Percentiles rank a stretch among this genome's conserved stretches.
phyloP scores from a whole-genome alignment of 1,140 invertebrate genomes.

The Nautilus pompilius region DNA sequence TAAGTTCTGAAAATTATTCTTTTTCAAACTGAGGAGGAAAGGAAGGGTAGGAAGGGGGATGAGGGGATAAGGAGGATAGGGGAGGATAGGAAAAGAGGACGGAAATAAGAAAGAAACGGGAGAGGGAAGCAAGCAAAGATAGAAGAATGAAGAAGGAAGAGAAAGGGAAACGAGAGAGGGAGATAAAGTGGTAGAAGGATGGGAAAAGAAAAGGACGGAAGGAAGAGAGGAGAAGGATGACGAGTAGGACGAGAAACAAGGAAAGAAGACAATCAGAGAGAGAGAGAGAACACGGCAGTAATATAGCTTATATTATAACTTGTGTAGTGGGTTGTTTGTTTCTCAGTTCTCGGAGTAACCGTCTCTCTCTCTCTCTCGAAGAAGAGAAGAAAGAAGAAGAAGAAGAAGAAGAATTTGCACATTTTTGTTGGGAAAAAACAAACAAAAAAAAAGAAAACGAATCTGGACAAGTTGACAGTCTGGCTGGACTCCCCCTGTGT shows the following conservation, averaged over 20 bases:
- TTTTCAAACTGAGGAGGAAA: background rate
- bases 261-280: background rate
- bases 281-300: slow-evolving; percentile 2
- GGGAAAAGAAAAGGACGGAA: slow-evolving; percentile 1
- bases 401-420: too few species aligned
- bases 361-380: too few species aligned
- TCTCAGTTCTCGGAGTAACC: too few species aligned
- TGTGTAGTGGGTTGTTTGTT: too few species aligned
- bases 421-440: too few species aligned
- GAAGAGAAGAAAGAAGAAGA: too few species aligned
- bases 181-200: slow-evolving; percentile 2
- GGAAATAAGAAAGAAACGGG: background rate
- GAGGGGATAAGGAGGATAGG: background rate
- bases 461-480: too few species aligned
- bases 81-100: background rate
- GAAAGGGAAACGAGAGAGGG: slow-evolving; percentile 4
- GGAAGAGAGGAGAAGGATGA: background rate
- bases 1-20: too few species aligned
- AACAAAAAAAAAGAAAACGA: too few species aligned
- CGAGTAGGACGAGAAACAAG: background rate
- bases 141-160: background rate
- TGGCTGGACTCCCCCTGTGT: too few species aligned
- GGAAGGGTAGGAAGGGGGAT: background rate
- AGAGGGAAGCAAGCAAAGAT: background rate
- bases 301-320: too few species aligned